Percentiles rank a stretch among this genome's conserved stretches.
Evolutionary conservation across 2,888 invertebrate genomes (phyloP).

Genomic region (Clitarchus hookeri): DNA sequence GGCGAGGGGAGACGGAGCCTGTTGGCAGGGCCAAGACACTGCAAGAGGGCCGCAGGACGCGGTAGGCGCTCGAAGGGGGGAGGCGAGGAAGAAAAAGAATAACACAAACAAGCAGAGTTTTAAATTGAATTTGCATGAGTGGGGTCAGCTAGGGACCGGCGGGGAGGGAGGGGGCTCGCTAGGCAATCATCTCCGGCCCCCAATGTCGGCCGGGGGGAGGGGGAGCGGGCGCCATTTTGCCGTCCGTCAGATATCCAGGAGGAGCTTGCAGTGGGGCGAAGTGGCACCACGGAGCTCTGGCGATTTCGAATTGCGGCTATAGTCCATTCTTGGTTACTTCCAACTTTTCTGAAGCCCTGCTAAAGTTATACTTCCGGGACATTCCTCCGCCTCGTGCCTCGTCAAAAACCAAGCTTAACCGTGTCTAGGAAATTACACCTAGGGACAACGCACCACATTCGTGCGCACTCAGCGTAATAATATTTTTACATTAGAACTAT

Average conservation of each 20-base stretch:
- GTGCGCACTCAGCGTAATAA: too few species aligned
- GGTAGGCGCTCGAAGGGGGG: background rate
- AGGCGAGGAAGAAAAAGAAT: conserved; percentile 19
- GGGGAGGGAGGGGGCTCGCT: background rate
- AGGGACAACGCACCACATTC: too few species aligned
- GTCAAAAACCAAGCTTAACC: too few species aligned
- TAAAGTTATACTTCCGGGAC: too few species aligned
- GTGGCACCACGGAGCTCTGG: background rate
- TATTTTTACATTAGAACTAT: too few species aligned
- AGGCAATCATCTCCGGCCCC: background rate
- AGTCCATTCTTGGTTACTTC: background rate
- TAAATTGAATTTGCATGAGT: conserved; percentile 27
- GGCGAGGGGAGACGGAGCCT: background rate
- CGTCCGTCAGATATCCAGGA: conserved; percentile 1
- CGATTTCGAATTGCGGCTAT: background rate
- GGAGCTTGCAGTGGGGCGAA: too few species aligned
- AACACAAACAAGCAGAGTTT: conserved; percentile 27
- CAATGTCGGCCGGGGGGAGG: background rate
- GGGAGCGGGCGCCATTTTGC: conserved; percentile 5
- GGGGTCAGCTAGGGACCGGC: background rate
- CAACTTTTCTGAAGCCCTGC: too few species aligned
- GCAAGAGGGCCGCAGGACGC: background rate
- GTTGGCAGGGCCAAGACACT: conserved; percentile 2
- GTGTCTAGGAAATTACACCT: too few species aligned
- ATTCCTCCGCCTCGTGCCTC: too few species aligned